Conservation (phyloP, 2,888 invertebrate genomes). For the Nycteola revayana region DNA sequence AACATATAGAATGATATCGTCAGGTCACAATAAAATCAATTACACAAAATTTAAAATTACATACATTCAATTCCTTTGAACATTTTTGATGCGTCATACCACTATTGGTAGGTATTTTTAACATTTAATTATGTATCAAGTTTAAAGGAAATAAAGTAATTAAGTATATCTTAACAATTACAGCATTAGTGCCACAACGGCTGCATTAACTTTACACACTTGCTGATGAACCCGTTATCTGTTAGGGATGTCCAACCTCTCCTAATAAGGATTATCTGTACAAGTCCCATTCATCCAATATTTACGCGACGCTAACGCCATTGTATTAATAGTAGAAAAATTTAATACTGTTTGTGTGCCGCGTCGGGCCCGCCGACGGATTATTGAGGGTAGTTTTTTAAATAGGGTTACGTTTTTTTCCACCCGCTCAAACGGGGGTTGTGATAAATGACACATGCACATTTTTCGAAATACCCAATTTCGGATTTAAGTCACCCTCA, state of each 20-base stretch:
- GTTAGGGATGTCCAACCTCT: slow-evolving; percentile 46
- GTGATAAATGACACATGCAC: slow-evolving; percentile 84
- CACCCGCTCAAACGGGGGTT: slow-evolving; percentile 63
- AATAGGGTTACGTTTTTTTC: slow-evolving; percentile 79
- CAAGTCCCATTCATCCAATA: slow-evolving; percentile 68
- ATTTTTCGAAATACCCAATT: slow-evolving; percentile 83
- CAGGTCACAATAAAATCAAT: not conserved
- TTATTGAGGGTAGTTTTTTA: slow-evolving; percentile 78
- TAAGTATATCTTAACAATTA: too few relatives aligned
- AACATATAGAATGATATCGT: slow-evolving; percentile 4
- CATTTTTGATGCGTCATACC: too few relatives aligned
- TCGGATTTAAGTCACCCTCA: slow-evolving; percentile 83
- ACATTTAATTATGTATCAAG: too few relatives aligned
- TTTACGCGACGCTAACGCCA: slow-evolving; percentile 68
- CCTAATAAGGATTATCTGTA: slow-evolving; percentile 69
- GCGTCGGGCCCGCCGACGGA: slow-evolving; percentile 65
- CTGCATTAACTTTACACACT: slow-evolving; percentile 15
- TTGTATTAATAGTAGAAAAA: slow-evolving; percentile 76
- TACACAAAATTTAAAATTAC: too few relatives aligned
- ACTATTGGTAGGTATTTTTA: too few relatives aligned
- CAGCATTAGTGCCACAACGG: slow-evolving; percentile 3
- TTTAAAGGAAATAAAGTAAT: too few relatives aligned
- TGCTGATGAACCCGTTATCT: slow-evolving; percentile 33
- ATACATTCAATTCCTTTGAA: too few relatives aligned
- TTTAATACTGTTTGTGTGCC: slow-evolving; percentile 79